Conservation (phyloP, 2,797 vertebrate genomes). For the Tapirus indicus region DNA sequence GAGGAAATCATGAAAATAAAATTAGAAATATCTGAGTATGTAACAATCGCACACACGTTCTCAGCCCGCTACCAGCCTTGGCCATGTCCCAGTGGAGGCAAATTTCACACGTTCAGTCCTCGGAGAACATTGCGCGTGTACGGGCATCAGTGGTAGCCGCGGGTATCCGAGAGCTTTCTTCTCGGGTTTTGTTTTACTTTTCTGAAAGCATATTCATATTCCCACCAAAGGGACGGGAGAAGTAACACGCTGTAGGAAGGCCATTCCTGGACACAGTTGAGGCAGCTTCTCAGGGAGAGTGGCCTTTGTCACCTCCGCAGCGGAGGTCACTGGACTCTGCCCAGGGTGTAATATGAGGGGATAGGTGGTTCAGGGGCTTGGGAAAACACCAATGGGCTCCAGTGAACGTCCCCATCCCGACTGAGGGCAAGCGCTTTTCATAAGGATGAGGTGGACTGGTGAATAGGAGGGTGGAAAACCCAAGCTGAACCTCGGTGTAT, state of each 20-base stretch:
- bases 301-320: neutral
- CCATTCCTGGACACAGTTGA: neutral
- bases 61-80: neutral
- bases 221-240: neutral
- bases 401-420: neutral
- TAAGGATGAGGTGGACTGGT: neutral
- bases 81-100: neutral
- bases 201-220: neutral
- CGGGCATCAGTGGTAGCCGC: neutral
- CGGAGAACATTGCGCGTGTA: neutral
- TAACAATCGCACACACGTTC: neutral
- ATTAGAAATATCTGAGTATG: neutral
- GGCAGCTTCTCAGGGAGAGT: neutral
- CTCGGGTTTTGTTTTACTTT: neutral
- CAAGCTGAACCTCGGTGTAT: neutral
- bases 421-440: neutral
- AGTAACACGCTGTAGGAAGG: neutral
- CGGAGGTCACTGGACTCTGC: neutral
- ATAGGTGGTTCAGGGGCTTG: neutral
- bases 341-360: neutral
- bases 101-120: neutral
- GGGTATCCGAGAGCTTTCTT: neutral
- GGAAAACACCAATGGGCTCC: neutral
- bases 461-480: neutral
- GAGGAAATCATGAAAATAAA: constrained; percentile 46